Evolutionary conservation across 2,113 vertebrate species (phyloP).

Genomic region (Atractosteus spatula): DNA sequence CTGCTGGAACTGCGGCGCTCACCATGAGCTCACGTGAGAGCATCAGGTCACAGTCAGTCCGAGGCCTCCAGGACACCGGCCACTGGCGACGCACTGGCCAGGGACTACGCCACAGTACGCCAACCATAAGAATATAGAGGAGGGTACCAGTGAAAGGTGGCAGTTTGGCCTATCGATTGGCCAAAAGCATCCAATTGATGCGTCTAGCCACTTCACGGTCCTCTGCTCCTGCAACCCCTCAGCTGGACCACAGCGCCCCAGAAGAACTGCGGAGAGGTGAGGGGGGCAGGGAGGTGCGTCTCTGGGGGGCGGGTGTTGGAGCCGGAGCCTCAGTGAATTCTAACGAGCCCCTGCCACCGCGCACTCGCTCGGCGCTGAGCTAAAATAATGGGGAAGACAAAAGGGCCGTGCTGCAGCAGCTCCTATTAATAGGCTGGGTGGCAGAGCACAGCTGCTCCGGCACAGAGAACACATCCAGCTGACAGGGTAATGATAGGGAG

Average conservation of each 20-base stretch:
- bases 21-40: too few relatives aligned
- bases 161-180: too few relatives aligned
- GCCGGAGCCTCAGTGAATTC: not conserved
- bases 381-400: slow-evolving; percentile 47
- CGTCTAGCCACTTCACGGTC: too few relatives aligned
- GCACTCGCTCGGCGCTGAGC: slow-evolving; percentile 24
- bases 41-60: too few relatives aligned
- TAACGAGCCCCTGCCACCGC: not conserved
- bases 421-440: slow-evolving; percentile 67
- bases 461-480: slow-evolving; percentile 54
- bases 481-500: slow-evolving; percentile 58
- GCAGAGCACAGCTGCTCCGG: slow-evolving; percentile 65
- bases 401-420: slow-evolving; percentile 40
- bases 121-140: too few relatives aligned
- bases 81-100: too few relatives aligned
- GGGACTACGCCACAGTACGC: too few relatives aligned
- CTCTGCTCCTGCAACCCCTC: too few relatives aligned
- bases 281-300: slow-evolving; percentile 5
- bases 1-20: too few relatives aligned
- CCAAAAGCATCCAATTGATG: too few relatives aligned
- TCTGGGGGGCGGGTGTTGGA: slow-evolving; percentile 3
- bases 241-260: not conserved
- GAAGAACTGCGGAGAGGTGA: not conserved
- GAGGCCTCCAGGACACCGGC: too few relatives aligned
- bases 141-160: too few relatives aligned